These are phyloP conservation scores for Philaethria dido DNA, from an alignment of 2,888 invertebrate genomes.

Conservation along the genomic window DNA sequence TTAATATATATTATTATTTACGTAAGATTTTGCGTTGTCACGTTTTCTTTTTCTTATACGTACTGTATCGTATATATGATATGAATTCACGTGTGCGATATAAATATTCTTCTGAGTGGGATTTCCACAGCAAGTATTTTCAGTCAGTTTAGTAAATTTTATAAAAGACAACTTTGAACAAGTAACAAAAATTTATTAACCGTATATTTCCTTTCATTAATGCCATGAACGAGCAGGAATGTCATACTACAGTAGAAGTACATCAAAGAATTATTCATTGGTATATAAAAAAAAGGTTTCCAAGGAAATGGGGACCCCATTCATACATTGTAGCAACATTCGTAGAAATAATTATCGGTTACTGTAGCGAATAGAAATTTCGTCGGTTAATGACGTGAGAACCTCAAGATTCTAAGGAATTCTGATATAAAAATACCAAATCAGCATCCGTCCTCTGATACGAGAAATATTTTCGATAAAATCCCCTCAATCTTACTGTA, in stretches of 20 bases:
- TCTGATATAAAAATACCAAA: constrained; percentile 4
- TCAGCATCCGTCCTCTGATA: neutral
- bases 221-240: neutral
- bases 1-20: too few relatives aligned
- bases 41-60: too few relatives aligned
- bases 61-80: too few relatives aligned
- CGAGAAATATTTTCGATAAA: neutral
- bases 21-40: too few relatives aligned
- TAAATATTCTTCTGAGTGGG: too few relatives aligned
- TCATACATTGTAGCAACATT: constrained; percentile 3
- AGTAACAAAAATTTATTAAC: neutral
- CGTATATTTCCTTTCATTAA: neutral
- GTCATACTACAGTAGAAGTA: neutral
- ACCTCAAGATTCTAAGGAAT: neutral
- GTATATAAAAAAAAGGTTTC: constrained; percentile 15
- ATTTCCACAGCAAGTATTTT: too few relatives aligned
- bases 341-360: constrained; percentile 22
- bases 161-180: too few relatives aligned
- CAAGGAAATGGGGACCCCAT: constrained; percentile 2
- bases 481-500: neutral
- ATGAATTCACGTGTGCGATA: too few relatives aligned
- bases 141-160: too few relatives aligned
- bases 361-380: constrained; percentile 10
- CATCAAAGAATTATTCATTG: constrained; percentile 2
- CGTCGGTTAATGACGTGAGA: constrained; percentile 11